Conservation (phyloP, 2,888 invertebrate genomes). For the Ochropacha duplaris region DNA sequence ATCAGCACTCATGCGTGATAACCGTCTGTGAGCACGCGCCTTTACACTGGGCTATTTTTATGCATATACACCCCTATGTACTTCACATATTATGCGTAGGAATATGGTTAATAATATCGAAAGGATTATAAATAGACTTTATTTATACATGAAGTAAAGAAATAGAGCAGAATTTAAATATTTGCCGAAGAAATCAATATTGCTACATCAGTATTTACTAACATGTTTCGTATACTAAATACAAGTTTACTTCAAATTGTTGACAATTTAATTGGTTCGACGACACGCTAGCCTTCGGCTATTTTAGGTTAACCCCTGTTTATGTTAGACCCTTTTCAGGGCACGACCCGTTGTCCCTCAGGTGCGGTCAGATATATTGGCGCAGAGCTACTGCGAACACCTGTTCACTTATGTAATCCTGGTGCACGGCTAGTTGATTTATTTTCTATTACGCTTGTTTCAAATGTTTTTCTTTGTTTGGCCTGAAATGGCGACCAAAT, state of each 20-base stretch:
- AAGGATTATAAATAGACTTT: not conserved
- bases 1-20: slow-evolving; percentile 64
- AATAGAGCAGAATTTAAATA: too few species aligned
- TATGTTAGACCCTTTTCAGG: slow-evolving; percentile 10
- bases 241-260: slow-evolving; percentile 2
- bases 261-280: slow-evolving; percentile 39
- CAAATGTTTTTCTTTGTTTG: not conserved
- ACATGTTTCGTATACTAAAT: too few species aligned
- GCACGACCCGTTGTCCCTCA: slow-evolving; percentile 4
- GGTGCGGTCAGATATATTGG: slow-evolving; percentile 7
- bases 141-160: too few species aligned
- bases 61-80: not conserved
- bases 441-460: not conserved
- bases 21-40: slow-evolving; percentile 37
- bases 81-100: not conserved
- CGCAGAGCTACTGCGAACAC: slow-evolving; percentile 5
- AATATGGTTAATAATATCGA: not conserved
- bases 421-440: slow-evolving; percentile 3
- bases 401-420: slow-evolving; percentile 8
- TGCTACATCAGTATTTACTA: too few species aligned
- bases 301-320: slow-evolving; percentile 34
- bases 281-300: slow-evolving; percentile 31
- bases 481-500: not conserved
- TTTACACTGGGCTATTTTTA: slow-evolving; percentile 48
- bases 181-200: too few species aligned